Percentiles rank a stretch among this genome's conserved stretches.
Evolutionary conservation across 2,888 invertebrate species (phyloP).

Genomic region (Diogma glabrata): DNA sequence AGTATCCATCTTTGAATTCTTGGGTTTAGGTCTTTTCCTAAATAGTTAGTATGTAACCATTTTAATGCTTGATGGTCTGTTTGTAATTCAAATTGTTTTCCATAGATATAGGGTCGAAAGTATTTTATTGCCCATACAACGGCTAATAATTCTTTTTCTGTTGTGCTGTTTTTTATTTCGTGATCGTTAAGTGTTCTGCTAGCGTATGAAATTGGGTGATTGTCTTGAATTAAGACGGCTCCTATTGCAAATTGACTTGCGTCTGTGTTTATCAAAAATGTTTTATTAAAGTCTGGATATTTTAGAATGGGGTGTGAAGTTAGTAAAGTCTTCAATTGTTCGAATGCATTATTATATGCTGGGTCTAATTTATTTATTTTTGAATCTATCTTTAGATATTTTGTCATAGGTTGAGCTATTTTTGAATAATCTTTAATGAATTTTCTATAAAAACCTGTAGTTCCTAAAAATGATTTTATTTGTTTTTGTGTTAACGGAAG

Average conservation of each 20-base stretch:
- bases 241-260: not conserved
- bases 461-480: not conserved
- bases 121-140: no score
- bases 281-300: not conserved
- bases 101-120: no score
- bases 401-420: not conserved
- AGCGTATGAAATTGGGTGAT: not conserved
- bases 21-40: conserved; percentile 18
- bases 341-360: conserved; percentile 10
- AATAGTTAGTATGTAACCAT: no score
- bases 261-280: not conserved
- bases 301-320: not conserved
- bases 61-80: conserved; percentile 19
- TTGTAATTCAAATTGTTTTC: conserved; percentile 6
- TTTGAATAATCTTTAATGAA: not conserved
- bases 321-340: conserved; percentile 17
- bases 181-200: not conserved
- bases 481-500: not conserved
- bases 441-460: not conserved
- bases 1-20: conserved; percentile 17
- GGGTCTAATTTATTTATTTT: conserved; percentile 10
- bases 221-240: not conserved
- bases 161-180: not conserved
- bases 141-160: conserved; percentile 12
- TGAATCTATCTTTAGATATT: conserved; percentile 8